Conservation (phyloP, 2,797 vertebrate genomes). For the Sebastes matsubarae region DNA sequence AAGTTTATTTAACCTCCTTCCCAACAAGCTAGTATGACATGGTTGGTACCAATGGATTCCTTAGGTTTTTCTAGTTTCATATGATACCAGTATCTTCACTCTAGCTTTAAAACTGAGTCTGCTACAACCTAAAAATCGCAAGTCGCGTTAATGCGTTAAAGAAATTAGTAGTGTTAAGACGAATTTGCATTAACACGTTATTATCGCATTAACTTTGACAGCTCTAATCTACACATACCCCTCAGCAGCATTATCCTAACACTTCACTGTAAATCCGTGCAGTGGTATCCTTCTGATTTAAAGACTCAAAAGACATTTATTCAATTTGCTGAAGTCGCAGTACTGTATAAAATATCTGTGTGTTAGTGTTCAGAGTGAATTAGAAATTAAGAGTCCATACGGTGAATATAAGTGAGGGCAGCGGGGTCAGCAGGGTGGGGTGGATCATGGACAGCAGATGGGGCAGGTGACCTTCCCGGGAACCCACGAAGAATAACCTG, state of each 20-base stretch:
- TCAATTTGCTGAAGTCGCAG: not conserved
- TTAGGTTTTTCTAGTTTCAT: too few relatives aligned
- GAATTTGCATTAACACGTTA: too few relatives aligned
- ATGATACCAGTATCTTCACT: too few relatives aligned
- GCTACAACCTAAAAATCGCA: too few relatives aligned
- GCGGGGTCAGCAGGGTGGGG: slow-evolving; percentile 89
- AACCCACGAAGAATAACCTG: slow-evolving; percentile 96
- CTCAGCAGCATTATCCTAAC: not conserved
- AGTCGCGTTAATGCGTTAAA: too few relatives aligned
- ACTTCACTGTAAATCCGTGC: not conserved
- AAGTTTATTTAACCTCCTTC: too few relatives aligned
- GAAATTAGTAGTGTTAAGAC: too few relatives aligned
- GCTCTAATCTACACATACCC: not conserved
- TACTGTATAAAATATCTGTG: not conserved
- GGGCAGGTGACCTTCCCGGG: slow-evolving; percentile 95
- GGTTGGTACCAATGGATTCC: too few relatives aligned
- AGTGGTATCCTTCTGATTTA: not conserved
- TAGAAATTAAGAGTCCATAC: slow-evolving; percentile 73
- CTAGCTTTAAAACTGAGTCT: too few relatives aligned
- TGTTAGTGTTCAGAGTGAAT: not conserved
- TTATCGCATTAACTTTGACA: too few relatives aligned
- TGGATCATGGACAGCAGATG: slow-evolving; percentile 98
- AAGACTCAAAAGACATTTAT: not conserved
- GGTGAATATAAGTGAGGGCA: slow-evolving; percentile 95
- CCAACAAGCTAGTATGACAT: too few relatives aligned